These are phyloP conservation scores for Tachyglossus aculeatus DNA, from an alignment of 2,797 vertebrate species.

Conservation along the genomic window DNA sequence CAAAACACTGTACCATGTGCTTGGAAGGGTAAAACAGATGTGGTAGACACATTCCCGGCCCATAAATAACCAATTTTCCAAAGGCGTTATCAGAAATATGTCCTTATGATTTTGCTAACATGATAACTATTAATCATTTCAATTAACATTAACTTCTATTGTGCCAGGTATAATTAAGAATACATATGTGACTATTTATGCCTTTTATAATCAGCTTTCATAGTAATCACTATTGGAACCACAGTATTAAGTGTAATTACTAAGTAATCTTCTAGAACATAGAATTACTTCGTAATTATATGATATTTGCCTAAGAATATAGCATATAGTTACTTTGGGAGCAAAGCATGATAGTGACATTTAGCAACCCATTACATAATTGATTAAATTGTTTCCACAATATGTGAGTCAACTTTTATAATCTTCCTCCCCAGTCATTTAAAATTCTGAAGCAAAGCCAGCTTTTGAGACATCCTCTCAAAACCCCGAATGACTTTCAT, in stretches of 20 bases:
- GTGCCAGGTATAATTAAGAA: slow-evolving; percentile 58
- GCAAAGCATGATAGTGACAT: slow-evolving; percentile 44
- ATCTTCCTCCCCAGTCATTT: background rate
- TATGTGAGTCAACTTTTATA: slow-evolving; percentile 14
- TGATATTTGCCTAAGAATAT: slow-evolving; percentile 55
- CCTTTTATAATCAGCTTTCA: slow-evolving; percentile 60
- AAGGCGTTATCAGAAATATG: slow-evolving; percentile 26
- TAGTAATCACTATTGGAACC: slow-evolving; percentile 59
- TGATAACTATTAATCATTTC: slow-evolving; percentile 58
- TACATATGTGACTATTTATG: slow-evolving; percentile 53
- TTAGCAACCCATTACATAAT: slow-evolving; percentile 29
- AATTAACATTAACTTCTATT: slow-evolving; percentile 60
- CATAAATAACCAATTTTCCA: no score
- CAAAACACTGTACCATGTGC: no score
- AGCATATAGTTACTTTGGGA: slow-evolving; percentile 34
- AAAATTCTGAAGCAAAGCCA: slow-evolving; percentile 32
- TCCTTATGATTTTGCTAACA: slow-evolving; percentile 46
- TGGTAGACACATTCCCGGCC: no score
- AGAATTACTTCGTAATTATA: slow-evolving; percentile 63
- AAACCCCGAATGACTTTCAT: slow-evolving; percentile 17
- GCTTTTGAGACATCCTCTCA: background rate
- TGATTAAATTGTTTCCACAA: slow-evolving; percentile 19
- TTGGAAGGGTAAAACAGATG: no score
- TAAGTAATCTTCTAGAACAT: slow-evolving; percentile 51
- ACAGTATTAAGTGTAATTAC: slow-evolving; percentile 62